These are phyloP conservation scores for Sabatieria punctata DNA, from an alignment of 2,888 invertebrate species.

Conservation along the genomic window DNA sequence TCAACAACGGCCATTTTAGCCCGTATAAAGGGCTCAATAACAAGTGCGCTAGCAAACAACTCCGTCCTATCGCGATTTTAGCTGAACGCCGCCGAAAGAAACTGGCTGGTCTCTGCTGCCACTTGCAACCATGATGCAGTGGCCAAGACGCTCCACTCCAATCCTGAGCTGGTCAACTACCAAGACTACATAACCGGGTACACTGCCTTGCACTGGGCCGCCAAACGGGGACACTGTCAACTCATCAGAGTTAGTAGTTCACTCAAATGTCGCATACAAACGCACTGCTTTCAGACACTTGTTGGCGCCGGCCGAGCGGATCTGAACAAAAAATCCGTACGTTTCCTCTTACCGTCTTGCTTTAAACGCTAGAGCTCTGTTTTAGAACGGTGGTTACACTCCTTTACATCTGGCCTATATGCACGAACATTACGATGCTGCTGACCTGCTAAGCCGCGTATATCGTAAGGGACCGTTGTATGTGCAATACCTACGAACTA, in stretches of 20 bases:
- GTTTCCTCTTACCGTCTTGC: slow-evolving; percentile 16
- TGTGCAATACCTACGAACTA: not conserved
- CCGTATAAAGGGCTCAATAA: too few species aligned
- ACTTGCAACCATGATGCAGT: not conserved
- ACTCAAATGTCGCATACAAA: too few species aligned
- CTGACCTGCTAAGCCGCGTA: not conserved
- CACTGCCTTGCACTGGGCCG: slow-evolving; percentile 87
- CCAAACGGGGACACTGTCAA: slow-evolving; percentile 77
- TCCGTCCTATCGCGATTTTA: too few species aligned
- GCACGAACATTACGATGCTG: slow-evolving; percentile 2
- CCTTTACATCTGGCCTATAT: slow-evolving; percentile 8
- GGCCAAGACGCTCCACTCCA: not conserved
- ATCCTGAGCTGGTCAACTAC: slow-evolving; percentile 2
- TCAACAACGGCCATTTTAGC: too few species aligned
- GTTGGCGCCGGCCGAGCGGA: slow-evolving; percentile 69
- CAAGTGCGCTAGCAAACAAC: too few species aligned
- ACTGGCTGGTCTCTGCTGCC: not conserved
- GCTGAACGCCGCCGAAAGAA: slow-evolving; percentile 1
- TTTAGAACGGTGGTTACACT: slow-evolving; percentile 8
- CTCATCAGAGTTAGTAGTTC: slow-evolving; percentile 79
- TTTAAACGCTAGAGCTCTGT: not conserved
- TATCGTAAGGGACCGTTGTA: too few species aligned
- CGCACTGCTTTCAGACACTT: too few species aligned
- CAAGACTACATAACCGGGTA: slow-evolving; percentile 3
- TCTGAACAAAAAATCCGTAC: slow-evolving; percentile 70